Conservation (phyloP, 2,888 invertebrate species). For the Tiphia femorata region DNA sequence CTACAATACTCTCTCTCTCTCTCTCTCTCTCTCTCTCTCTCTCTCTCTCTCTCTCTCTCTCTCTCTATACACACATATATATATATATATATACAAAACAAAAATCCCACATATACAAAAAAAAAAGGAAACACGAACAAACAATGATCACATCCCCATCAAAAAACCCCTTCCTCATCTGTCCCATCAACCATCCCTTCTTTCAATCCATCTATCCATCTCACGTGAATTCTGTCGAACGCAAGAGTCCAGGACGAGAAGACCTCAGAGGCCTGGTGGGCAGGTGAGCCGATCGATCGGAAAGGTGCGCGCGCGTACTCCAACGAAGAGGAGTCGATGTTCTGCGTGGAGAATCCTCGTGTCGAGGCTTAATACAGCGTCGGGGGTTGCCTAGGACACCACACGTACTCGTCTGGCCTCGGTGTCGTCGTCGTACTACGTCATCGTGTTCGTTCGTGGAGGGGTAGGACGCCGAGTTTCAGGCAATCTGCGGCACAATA, state of each 20-base stretch:
- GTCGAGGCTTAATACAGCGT: background rate
- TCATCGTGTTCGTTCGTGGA: constrained; percentile 26
- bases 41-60: no score
- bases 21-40: no score
- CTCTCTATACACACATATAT: no score
- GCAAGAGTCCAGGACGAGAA: constrained; percentile 20
- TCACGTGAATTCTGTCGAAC: constrained; percentile 8
- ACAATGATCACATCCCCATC: no score
- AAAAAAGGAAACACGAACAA: no score
- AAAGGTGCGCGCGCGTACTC: constrained; percentile 13
- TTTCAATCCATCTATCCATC: background rate
- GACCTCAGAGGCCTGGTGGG: constrained; percentile 27
- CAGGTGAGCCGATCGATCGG: constrained; percentile 48
- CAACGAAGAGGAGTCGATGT: background rate
- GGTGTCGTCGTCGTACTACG: background rate
- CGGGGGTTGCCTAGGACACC: constrained; percentile 49
- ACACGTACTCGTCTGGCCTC: constrained; percentile 15
- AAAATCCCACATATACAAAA: no score
- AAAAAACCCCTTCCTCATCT: no score
- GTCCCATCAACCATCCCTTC: background rate
- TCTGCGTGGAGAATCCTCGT: background rate
- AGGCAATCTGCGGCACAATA: constrained; percentile 36
- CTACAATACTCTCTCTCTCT: no score
- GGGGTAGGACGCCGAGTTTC: constrained; percentile 32
- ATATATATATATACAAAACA: no score